phyloP scores from a whole-genome alignment of 2,797 vertebrate genomes.

The Cygnus olor region DNA sequence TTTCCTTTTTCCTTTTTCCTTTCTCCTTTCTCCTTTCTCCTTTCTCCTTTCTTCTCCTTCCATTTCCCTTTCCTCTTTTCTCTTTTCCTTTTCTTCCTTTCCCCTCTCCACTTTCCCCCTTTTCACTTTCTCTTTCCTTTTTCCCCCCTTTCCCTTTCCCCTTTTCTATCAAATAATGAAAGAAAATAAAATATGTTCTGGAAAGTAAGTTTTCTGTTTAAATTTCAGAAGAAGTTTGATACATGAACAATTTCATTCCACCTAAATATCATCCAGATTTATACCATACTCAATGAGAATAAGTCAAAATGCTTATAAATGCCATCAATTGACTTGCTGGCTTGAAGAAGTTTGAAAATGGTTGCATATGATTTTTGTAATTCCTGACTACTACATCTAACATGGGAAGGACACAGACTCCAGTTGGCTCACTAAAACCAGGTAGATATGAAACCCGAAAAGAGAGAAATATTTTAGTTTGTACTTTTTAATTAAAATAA shows the following conservation, averaged over 20 bases:
- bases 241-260: neutral
- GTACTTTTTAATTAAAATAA: slow-evolving; percentile 27
- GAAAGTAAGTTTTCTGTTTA: neutral
- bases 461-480: neutral
- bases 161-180: neutral
- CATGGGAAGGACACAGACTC: neutral
- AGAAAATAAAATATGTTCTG: neutral
- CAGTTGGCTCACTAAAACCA: neutral
- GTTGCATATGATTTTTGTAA: neutral
- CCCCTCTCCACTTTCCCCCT: no score
- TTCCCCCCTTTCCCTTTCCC: neutral
- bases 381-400: neutral
- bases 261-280: neutral
- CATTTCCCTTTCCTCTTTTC: neutral
- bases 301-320: neutral
- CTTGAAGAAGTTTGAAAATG: neutral
- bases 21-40: no score
- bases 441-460: slow-evolving; percentile 8
- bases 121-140: no score
- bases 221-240: neutral
- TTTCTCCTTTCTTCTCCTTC: neutral
- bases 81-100: neutral
- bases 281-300: neutral
- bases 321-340: accelerated
- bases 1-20: neutral